Conservation (phyloP, 2,888 invertebrate genomes). For the Ceraclea dissimilis region DNA sequence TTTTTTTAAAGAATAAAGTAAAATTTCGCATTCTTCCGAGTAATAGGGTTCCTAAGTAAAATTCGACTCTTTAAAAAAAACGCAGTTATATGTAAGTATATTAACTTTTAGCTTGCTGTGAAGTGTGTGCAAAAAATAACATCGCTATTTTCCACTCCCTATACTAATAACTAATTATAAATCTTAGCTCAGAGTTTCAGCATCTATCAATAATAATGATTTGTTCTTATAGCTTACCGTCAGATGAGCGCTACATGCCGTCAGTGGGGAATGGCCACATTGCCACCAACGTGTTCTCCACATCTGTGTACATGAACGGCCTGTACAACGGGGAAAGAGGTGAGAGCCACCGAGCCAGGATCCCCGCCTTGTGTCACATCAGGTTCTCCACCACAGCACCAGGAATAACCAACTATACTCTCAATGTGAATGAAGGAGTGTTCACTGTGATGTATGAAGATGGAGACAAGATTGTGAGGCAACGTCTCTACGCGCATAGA, state of each 20-base stretch:
- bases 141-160: too few species aligned
- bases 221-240: slow-evolving; percentile 20
- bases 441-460: slow-evolving; percentile 20
- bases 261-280: slow-evolving; percentile 38
- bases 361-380: slow-evolving; percentile 36
- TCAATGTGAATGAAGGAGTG: slow-evolving; percentile 27
- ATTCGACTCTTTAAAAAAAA: too few species aligned
- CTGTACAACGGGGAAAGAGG: slow-evolving; percentile 36
- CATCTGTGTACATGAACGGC: slow-evolving; percentile 38
- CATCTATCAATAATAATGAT: too few species aligned
- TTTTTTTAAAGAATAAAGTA: too few species aligned
- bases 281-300: slow-evolving; percentile 35
- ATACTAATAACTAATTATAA: too few species aligned
- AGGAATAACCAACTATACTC: slow-evolving; percentile 20
- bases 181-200: too few species aligned
- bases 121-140: too few species aligned
- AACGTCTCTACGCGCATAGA: slow-evolving; percentile 36
- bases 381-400: slow-evolving; percentile 3
- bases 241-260: slow-evolving; percentile 18
- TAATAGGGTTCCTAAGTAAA: too few species aligned
- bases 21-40: too few species aligned
- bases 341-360: slow-evolving; percentile 35
- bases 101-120: too few species aligned
- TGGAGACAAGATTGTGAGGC: slow-evolving; percentile 13
- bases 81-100: too few species aligned